These are phyloP conservation scores for Sminthopsis crassicaudata DNA, from an alignment of 2,113 vertebrate genomes.

Conservation along the genomic window DNA sequence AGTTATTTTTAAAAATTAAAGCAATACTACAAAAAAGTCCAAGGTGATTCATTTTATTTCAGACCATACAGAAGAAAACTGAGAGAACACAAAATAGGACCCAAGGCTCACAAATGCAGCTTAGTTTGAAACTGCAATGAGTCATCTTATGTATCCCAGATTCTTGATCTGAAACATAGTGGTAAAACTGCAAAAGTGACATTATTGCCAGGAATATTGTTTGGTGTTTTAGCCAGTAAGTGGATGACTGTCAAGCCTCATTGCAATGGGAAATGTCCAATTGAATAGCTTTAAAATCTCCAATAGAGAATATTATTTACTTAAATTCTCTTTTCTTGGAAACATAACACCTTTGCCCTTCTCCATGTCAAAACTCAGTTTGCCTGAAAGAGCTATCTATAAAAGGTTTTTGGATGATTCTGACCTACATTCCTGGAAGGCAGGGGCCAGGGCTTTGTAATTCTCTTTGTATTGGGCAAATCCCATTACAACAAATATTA, in stretches of 20 bases:
- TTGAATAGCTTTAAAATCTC: not conserved
- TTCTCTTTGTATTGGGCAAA: constrained; percentile 32
- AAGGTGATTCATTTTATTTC: not conserved
- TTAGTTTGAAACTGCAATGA: not conserved
- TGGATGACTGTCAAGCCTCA: constrained; percentile 25
- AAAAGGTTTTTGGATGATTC: constrained; percentile 29
- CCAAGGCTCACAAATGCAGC: not conserved
- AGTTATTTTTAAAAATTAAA: not conserved
- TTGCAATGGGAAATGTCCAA: constrained; percentile 14
- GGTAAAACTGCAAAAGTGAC: not conserved
- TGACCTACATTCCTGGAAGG: constrained; percentile 2
- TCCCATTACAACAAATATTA: constrained; percentile 24
- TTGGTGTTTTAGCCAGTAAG: constrained; percentile 38
- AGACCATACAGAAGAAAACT: not conserved
- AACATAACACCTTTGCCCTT: not conserved
- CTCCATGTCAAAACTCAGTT: constrained; percentile 12
- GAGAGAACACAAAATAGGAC: not conserved
- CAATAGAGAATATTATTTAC: constrained; percentile 28
- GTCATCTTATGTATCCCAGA: constrained; percentile 21
- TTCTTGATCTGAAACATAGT: constrained; percentile 40
- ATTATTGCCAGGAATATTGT: constrained; percentile 12
- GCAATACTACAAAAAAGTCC: not conserved
- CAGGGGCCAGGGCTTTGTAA: not conserved
- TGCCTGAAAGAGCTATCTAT: constrained; percentile 34
- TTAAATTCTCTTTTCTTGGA: constrained; percentile 23